Base-by-base conservation (phyloP, 2,797 vertebrate species). In the Poecilia gillii region DNA sequence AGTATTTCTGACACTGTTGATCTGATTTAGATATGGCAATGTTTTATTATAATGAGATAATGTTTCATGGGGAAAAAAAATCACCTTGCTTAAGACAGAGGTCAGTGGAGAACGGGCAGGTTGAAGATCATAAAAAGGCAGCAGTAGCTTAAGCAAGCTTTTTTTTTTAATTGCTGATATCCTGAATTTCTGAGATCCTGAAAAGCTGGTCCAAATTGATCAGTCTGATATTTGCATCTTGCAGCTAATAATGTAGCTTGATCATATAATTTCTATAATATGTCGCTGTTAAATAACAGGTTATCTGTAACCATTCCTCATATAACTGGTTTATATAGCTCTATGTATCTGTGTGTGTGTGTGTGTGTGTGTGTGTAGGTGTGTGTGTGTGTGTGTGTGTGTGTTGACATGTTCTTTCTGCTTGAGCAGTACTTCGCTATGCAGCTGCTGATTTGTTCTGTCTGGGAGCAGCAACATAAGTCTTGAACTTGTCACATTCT, bases 401-500 rank as follows among this genome's bases (percentile, higher is more conserved):
- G 14, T 68, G 6, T 45, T 16, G n/a, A 47, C 41, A 71, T 80
- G 68, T 74, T 79, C 70, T 66, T 53, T 88, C 78, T 85, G 79
- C 71, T 68, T 81, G 62, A 84, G 70, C 73, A 78, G 80, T 81
- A 64, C 81, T 84, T 84, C 49, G 66, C 73, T 81, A 77, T 64
- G 12, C 79, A 62, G 78, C 81, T 73, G 33, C 83, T 88, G 83
- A 88, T 88, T 81, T 77, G 51, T 8, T 73, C 83, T 83, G 88
- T 89, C 89, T 89, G 76, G 51, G 51, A 85, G 77, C 78, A 86
- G 81, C 77, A 83, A 68, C 84, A 77, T 2, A 43, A 84, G 86
- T 85, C 85, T 90, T 83, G 72, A 78, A 85, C 86, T 86, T 85
- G 84, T 90, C 88, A 87, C 87, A 80, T 78, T 55, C 77, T 72